Percentiles rank a stretch among this genome's conserved stretches.
These are phyloP conservation scores for Chiloscyllium punctatum DNA, from an alignment of 2,797 vertebrate genomes.

Conservation along the genomic window DNA sequence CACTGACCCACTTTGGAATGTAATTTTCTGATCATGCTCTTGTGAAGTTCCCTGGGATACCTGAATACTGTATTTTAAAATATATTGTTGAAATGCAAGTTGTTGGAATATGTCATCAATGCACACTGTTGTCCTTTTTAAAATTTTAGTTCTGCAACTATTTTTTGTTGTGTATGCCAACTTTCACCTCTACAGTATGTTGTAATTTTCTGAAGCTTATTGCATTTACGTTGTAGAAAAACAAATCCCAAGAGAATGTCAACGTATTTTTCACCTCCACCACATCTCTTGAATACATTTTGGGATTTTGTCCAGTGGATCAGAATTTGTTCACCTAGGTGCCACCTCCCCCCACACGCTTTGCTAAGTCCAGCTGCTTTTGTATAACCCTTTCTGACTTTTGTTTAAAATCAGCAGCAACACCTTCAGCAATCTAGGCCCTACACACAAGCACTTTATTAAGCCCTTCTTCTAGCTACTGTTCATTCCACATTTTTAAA, in stretches of 20 bases:
- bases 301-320: background rate
- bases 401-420: background rate
- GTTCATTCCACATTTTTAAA: background rate
- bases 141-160: background rate
- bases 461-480: background rate
- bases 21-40: background rate
- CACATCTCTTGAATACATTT: background rate
- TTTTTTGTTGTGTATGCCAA: background rate
- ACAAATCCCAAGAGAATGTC: no score
- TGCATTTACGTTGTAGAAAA: no score
- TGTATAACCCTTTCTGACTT: background rate
- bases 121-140: background rate
- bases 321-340: background rate
- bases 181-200: no score
- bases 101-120: background rate
- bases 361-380: background rate
- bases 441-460: background rate
- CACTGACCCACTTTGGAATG: no score
- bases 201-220: background rate
- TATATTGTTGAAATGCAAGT: background rate
- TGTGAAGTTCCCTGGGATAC: background rate
- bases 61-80: background rate
- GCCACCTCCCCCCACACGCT: no score
- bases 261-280: background rate
- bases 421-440: background rate